phyloP scores from a whole-genome alignment of 2,888 invertebrate species.

The Teleogryllus oceanicus region DNA sequence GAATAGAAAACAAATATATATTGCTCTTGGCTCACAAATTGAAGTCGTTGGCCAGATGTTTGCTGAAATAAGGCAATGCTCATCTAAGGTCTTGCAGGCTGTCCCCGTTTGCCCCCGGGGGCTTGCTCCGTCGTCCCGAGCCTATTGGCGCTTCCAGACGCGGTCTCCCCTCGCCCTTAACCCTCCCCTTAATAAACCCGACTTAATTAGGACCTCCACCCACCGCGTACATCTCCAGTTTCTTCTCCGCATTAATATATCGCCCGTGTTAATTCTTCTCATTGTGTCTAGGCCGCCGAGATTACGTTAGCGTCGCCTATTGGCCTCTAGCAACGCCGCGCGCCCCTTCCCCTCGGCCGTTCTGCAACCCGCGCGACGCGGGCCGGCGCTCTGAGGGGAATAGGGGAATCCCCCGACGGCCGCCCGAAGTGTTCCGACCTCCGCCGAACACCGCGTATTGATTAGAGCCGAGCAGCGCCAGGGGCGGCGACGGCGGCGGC shows the following conservation, averaged over 20 bases:
- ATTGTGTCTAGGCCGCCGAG: background rate
- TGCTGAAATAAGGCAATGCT: too few relatives aligned
- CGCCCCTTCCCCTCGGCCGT: too few relatives aligned
- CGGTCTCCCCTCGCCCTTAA: background rate
- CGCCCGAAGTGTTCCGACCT: slow-evolving; percentile 29
- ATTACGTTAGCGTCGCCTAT: background rate
- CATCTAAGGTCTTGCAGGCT: background rate
- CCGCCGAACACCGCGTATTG: slow-evolving; percentile 31
- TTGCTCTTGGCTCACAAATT: too few relatives aligned
- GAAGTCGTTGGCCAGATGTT: too few relatives aligned
- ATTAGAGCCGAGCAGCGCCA: slow-evolving; percentile 26
- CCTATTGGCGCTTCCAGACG: too few relatives aligned
- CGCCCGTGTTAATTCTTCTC: slow-evolving; percentile 18
- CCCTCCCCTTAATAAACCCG: background rate
- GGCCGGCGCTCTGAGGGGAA: too few relatives aligned
- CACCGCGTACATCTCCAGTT: background rate
- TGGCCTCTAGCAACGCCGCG: background rate
- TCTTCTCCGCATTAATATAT: background rate
- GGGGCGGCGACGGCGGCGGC: background rate
- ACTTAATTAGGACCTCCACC: background rate
- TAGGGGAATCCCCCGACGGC: background rate
- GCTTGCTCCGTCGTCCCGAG: too few relatives aligned
- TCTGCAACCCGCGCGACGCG: too few relatives aligned
- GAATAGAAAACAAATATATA: too few relatives aligned
- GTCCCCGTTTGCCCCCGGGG: background rate